A percentile compares a stretch with the other conserved stretches of the same genome.
phyloP scores from a whole-genome alignment of 2,888 invertebrate genomes.

The Drosophila vallismaia region DNA sequence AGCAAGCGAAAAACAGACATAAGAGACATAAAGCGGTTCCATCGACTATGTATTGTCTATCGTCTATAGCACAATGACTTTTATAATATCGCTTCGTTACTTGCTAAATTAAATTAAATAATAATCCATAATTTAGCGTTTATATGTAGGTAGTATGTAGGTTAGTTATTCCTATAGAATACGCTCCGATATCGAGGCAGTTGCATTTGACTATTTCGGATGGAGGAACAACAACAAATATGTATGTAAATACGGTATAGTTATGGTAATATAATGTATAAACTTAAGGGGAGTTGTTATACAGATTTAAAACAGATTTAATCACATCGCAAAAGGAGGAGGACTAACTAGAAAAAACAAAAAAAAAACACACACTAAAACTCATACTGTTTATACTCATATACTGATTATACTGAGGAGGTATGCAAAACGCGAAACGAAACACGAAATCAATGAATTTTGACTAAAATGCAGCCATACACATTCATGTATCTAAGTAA shows the following conservation, averaged over 20 bases:
- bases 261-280: neutral
- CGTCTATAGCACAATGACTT: conserved; percentile 39
- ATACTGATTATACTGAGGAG: conserved; percentile 6
- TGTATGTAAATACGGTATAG: conserved; percentile 3
- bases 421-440: conserved; percentile 7
- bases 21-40: neutral
- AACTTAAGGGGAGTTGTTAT: conserved; percentile 7
- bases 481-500: conserved; percentile 30
- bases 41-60: conserved; percentile 17
- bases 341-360: conserved; percentile 1
- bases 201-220: conserved; percentile 24
- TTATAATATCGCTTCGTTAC: conserved; percentile 45
- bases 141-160: conserved; percentile 8
- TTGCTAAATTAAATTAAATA: conserved; percentile 42
- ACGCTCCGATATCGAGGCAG: conserved; percentile 6
- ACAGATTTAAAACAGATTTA: conserved; percentile 6
- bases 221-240: conserved; percentile 21
- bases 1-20: conserved; percentile 1
- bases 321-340: conserved; percentile 25
- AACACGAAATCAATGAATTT: conserved; percentile 22
- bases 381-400: neutral
- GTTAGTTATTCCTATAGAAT: conserved; percentile 21
- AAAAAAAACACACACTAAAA: too few relatives aligned
- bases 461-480: conserved; percentile 46
- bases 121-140: conserved; percentile 24